Conservation (phyloP, 2,888 invertebrate species). For the Andrena marginata region DNA sequence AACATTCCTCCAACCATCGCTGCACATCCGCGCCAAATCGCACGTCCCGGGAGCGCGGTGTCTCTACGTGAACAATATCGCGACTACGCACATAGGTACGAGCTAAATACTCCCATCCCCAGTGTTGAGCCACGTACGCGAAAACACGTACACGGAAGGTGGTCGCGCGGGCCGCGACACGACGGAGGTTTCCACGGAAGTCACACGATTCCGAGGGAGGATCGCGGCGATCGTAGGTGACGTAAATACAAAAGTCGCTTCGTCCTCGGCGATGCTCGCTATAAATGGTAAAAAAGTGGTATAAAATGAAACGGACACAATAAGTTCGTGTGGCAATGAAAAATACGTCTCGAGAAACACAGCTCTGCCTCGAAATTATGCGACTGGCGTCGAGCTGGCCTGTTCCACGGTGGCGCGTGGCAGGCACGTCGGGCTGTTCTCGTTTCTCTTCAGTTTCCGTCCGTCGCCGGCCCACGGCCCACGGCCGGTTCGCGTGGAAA, state of each 20-base stretch:
- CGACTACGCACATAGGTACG: slow-evolving; percentile 61
- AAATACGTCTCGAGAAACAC: slow-evolving; percentile 49
- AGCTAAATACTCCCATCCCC: slow-evolving; percentile 55
- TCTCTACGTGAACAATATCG: slow-evolving; percentile 62
- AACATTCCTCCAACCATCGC: background rate
- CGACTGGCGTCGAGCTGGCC: slow-evolving; percentile 56
- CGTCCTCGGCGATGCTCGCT: slow-evolving; percentile 55
- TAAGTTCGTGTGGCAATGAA: slow-evolving; percentile 61
- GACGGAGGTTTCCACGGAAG: slow-evolving; percentile 53
- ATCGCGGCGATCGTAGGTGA: slow-evolving; percentile 57
- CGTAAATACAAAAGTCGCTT: slow-evolving; percentile 67
- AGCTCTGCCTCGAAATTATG: slow-evolving; percentile 62
- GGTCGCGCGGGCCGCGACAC: slow-evolving; percentile 30
- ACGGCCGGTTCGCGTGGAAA: slow-evolving; percentile 13
- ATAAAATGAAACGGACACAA: slow-evolving; percentile 67
- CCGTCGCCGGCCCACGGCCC: slow-evolving; percentile 6
- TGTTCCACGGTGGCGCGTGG: slow-evolving; percentile 18
- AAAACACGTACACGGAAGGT: slow-evolving; percentile 61
- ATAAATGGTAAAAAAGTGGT: slow-evolving; percentile 72
- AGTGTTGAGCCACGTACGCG: slow-evolving; percentile 68
- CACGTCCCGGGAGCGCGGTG: slow-evolving; percentile 51
- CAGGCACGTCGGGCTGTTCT: background rate
- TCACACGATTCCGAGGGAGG: slow-evolving; percentile 64
- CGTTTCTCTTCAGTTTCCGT: background rate
- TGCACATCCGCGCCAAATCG: slow-evolving; percentile 55